Evolutionary conservation across 2,888 invertebrate species (phyloP).

Genomic region (Sarcophaga caerulescens): DNA sequence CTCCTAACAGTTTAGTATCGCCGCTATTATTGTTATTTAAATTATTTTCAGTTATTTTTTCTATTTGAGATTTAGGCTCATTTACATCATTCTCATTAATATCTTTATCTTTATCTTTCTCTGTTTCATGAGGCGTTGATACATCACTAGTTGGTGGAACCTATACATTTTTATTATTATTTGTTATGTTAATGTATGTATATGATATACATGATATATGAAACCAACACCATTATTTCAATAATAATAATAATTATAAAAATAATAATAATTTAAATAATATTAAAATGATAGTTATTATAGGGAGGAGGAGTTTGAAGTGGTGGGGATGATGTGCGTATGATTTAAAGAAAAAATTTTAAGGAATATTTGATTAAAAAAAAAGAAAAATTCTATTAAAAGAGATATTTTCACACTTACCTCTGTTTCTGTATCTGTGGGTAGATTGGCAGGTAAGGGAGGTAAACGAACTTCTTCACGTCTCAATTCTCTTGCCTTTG

Average conservation of each 20-base stretch:
- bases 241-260: background rate
- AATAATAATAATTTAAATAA: constrained; percentile 4
- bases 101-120: background rate
- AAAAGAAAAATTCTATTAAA: constrained; percentile 67
- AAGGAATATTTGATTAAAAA: constrained; percentile 69
- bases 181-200: background rate
- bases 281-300: background rate
- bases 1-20: constrained; percentile 5
- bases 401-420: constrained; percentile 81
- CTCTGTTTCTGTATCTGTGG: constrained; percentile 88
- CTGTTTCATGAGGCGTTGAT: background rate
- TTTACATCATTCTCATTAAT: constrained; percentile 23
- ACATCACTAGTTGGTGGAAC: constrained; percentile 18
- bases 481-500: constrained; percentile 85
- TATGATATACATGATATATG: constrained; percentile 40
- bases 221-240: constrained; percentile 76
- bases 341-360: constrained; percentile 71
- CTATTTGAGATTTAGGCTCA: background rate
- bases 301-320: constrained; percentile 20
- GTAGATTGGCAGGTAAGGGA: constrained; percentile 84
- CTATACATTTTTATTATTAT: constrained; percentile 38
- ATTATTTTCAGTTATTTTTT: background rate
- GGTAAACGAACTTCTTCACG: constrained; percentile 86
- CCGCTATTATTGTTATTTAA: background rate
- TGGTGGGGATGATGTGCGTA: constrained; percentile 55